Conservation (phyloP, 37 sponge, comb jelly and placozoan species). For the Ianthella basta region DNA sequence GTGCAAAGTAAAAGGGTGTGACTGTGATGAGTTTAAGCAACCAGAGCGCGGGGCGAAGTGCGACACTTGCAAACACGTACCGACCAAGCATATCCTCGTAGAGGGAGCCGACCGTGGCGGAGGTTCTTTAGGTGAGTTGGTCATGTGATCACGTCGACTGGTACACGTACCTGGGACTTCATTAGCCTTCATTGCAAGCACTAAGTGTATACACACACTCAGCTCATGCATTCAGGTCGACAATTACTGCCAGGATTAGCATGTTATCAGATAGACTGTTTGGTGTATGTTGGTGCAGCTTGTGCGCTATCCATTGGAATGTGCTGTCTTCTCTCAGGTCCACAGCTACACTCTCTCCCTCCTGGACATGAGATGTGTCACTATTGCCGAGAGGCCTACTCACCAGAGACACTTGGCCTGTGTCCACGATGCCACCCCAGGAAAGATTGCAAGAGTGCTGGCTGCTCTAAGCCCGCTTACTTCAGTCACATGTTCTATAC, state of each 20-base stretch:
- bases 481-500: background rate
- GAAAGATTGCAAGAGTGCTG: background rate
- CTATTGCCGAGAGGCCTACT: background rate
- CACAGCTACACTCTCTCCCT: background rate
- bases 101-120: background rate
- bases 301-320: no score
- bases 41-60: background rate
- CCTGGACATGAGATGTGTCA: background rate
- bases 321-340: no score
- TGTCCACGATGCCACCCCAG: background rate
- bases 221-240: no score
- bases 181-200: no score
- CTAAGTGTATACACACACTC: no score
- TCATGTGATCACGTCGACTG: no score
- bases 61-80: constrained; percentile 1
- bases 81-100: background rate
- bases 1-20: constrained; percentile 6
- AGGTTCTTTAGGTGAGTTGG: no score
- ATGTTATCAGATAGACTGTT: no score
- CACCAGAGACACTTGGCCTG: background rate
- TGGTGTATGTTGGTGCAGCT: no score
- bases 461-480: background rate
- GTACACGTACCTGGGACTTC: no score
- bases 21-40: background rate
- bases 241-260: no score